Conservation (phyloP, 2,797 vertebrate genomes). For the Lepus townsendii region DNA sequence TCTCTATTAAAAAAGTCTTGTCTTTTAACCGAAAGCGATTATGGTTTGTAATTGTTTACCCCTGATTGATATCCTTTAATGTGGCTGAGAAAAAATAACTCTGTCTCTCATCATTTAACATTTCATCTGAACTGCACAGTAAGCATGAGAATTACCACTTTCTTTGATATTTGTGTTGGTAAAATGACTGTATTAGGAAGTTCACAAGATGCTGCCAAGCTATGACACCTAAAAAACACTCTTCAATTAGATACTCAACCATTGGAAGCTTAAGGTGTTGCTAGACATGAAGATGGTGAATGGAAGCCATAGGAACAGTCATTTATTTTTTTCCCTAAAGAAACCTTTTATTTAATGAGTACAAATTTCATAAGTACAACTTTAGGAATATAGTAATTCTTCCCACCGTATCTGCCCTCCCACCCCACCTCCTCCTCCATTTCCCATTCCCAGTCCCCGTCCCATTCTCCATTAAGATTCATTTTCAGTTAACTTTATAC, state of each 20-base stretch:
- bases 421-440: no score
- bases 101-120: constrained; percentile 56
- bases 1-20: constrained; percentile 45
- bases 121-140: constrained; percentile 63
- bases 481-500: no score
- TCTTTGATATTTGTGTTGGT: constrained; percentile 27
- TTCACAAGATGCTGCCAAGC: constrained; percentile 27
- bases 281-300: constrained; percentile 60
- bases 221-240: constrained; percentile 18
- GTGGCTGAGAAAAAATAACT: constrained; percentile 34
- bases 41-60: constrained; percentile 63
- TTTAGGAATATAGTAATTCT: no score
- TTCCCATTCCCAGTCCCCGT: no score
- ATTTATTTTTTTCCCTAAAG: neutral
- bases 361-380: no score
- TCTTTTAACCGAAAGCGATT: constrained; percentile 61
- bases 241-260: constrained; percentile 60
- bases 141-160: constrained; percentile 47
- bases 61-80: constrained; percentile 63
- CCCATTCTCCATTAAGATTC: no score
- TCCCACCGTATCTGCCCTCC: no score
- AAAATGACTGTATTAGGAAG: neutral
- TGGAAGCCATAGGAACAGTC: constrained; percentile 26
- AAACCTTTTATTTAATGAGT: no score
- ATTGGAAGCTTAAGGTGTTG: constrained; percentile 56